Evolutionary conservation across 2,113 vertebrate genomes (phyloP).

Genomic region (Poecile atricapillus): DNA sequence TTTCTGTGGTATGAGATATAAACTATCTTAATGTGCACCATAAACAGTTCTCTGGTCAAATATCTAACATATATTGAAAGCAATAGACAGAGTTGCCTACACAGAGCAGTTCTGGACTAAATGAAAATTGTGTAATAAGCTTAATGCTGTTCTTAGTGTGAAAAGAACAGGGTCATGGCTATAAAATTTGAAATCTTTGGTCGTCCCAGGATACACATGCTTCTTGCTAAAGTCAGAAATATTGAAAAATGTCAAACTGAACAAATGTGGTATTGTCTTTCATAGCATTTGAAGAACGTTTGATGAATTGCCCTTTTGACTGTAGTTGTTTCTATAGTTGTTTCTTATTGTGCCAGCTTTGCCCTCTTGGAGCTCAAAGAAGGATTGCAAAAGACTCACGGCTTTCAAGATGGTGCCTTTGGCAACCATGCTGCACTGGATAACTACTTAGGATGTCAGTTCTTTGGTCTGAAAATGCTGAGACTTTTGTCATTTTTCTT

Average conservation of each 20-base stretch:
- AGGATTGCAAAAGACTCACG: background rate
- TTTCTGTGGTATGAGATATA: background rate
- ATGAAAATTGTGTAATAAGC: rapidly evolving
- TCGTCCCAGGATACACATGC: background rate
- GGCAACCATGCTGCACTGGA: background rate
- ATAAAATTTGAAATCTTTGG: background rate
- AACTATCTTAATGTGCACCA: background rate
- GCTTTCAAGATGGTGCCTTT: background rate
- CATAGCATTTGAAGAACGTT: background rate
- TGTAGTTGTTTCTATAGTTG: background rate
- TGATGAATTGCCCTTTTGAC: background rate
- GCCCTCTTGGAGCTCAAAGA: background rate
- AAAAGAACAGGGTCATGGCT: background rate
- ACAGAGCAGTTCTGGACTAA: background rate
- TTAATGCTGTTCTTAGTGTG: background rate
- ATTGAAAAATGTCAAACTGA: background rate
- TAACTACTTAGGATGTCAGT: background rate
- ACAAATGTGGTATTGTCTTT: background rate
- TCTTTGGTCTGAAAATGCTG: background rate
- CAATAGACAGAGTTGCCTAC: background rate
- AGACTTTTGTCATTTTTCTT: background rate
- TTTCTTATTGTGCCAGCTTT: background rate
- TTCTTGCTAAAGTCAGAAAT: background rate
- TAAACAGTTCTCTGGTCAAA: background rate
- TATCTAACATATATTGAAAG: background rate